Conservation (phyloP, 2,888 invertebrate genomes). For the Pseudoips prasinana region DNA sequence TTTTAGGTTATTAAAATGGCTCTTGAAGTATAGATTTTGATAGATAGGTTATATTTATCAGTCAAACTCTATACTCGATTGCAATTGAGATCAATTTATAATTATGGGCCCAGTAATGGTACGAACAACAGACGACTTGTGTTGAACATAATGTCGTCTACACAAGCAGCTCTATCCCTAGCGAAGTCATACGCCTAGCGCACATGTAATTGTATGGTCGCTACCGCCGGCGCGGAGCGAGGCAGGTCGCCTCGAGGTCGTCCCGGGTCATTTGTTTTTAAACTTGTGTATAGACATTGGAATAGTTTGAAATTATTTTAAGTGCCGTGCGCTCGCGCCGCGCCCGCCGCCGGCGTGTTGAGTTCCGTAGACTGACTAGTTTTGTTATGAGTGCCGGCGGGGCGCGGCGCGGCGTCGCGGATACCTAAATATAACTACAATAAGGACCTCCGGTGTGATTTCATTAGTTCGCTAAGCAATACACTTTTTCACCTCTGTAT, state of each 20-base stretch:
- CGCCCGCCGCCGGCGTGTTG: slow-evolving; percentile 32
- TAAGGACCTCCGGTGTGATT: slow-evolving; percentile 53
- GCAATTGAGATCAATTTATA: no score
- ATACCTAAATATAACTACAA: slow-evolving; percentile 45
- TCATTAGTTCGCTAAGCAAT: slow-evolving; percentile 42
- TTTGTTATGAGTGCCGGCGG: slow-evolving; percentile 2
- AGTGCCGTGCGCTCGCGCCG: slow-evolving; percentile 47
- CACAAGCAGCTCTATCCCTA: no score
- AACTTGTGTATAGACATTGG: slow-evolving; percentile 69
- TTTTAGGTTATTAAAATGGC: no score
- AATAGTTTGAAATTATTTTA: slow-evolving; percentile 60
- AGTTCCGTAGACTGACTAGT: slow-evolving; percentile 31
- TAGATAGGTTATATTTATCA: no score
- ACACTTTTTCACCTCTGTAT: slow-evolving; percentile 55
- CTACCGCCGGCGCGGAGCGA: slow-evolving; percentile 5
- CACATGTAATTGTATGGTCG: no score
- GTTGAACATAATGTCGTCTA: no score
- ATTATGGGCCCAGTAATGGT: no score
- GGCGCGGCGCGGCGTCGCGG: slow-evolving; percentile 28
- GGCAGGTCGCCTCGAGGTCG: slow-evolving; percentile 35
- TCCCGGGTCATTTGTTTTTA: slow-evolving; percentile 63
- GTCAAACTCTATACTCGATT: no score
- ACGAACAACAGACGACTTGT: slow-evolving; percentile 4
- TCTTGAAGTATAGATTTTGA: no score
- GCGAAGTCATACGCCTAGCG: no score